Conservation (phyloP, 2,888 invertebrate genomes). For the Torymus tubicola region DNA sequence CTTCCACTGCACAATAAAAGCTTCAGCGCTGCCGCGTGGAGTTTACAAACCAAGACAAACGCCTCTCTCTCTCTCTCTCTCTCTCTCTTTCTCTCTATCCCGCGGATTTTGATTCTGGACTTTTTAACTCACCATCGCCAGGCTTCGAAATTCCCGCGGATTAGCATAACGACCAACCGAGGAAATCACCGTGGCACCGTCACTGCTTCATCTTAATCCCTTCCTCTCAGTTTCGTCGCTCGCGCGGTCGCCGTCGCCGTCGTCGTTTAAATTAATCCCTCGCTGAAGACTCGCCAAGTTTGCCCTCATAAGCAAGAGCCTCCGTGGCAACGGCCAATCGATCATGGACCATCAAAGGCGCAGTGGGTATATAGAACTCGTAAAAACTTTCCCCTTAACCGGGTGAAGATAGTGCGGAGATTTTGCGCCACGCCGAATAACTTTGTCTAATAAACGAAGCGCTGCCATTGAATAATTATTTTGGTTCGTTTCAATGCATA, state of each 20-base stretch:
- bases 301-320: conserved; percentile 46
- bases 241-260: neutral
- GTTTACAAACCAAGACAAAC: too few relatives aligned
- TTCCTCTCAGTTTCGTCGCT: conserved; percentile 15
- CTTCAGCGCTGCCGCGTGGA: too few relatives aligned
- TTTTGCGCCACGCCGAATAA: conserved; percentile 38
- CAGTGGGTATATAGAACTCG: neutral
- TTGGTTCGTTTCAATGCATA: neutral
- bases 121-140: conserved; percentile 15
- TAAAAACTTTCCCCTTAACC: conserved; percentile 51
- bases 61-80: too few relatives aligned
- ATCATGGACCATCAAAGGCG: conserved; percentile 54
- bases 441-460: conserved; percentile 55
- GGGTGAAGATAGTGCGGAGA: conserved; percentile 25
- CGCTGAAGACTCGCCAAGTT: conserved; percentile 30
- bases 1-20: too few relatives aligned
- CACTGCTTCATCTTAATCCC: conserved; percentile 22
- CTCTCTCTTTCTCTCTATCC: neutral
- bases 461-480: conserved; percentile 49
- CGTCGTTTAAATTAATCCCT: conserved; percentile 52
- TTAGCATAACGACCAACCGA: conserved; percentile 34
- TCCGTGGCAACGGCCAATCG: conserved; percentile 24
- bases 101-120: neutral
- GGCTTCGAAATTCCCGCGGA: conserved; percentile 11
- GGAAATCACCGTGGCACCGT: conserved; percentile 8